Evolutionary conservation across 2,888 invertebrate genomes (phyloP).

Genomic region (Gnatocerus cornutus): DNA sequence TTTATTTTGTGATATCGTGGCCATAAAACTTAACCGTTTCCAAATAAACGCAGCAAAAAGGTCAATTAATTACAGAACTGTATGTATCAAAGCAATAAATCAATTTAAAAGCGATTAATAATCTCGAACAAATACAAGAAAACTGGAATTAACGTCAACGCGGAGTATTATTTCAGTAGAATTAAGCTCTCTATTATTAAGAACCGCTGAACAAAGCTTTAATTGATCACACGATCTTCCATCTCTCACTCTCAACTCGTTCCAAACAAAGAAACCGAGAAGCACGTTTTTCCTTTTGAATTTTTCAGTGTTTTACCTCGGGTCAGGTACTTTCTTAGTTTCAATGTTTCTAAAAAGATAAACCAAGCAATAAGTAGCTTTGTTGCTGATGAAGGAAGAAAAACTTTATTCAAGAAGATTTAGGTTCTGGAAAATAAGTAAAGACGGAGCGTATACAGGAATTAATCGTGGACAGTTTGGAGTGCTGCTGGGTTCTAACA

Average conservation of each 20-base stretch:
- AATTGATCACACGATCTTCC: conserved; percentile 37
- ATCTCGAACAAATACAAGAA: conserved; percentile 65
- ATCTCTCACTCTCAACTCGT: conserved; percentile 4
- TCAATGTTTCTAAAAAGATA: background rate
- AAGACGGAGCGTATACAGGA: conserved; percentile 60
- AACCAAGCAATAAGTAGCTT: background rate
- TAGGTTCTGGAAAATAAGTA: conserved; percentile 61
- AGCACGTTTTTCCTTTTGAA: background rate
- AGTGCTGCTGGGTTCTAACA: conserved; percentile 67
- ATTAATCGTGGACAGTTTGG: conserved; percentile 66
- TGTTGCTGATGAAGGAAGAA: conserved; percentile 22
- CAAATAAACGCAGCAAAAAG: conserved; percentile 48
- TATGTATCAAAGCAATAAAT: conserved; percentile 64
- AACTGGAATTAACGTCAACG: conserved; percentile 54
- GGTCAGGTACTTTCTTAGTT: background rate
- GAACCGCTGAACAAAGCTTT: conserved; percentile 39
- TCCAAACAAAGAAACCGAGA: conserved; percentile 9
- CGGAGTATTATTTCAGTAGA: conserved; percentile 39
- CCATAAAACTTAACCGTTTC: conserved; percentile 44
- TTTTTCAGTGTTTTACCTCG: conserved; percentile 20
- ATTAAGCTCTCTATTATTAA: conserved; percentile 42
- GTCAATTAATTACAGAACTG: conserved; percentile 59
- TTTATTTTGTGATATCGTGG: conserved; percentile 41
- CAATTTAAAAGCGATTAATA: conserved; percentile 70
- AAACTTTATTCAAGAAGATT: conserved; percentile 55